Evolutionary conservation across 2,113 vertebrate genomes (phyloP), one percentile per base, ranked within the genome.

Genomic region (Tapirus terrestris): DNA sequence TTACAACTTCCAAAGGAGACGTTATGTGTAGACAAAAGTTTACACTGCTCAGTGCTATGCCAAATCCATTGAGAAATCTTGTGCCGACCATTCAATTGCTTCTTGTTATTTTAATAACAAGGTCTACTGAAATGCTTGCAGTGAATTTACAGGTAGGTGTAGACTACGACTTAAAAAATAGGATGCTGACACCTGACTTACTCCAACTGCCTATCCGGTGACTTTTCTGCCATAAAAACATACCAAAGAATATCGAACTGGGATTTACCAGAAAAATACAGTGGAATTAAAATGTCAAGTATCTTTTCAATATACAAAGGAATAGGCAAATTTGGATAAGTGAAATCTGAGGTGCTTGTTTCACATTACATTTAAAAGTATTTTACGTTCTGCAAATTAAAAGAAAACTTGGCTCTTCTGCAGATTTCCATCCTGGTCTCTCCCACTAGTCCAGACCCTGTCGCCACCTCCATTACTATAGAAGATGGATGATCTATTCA

Each of bases 151-250:
- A 9, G 17, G 2, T 39, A 80, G 79, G 20, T 36, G 3, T 31
- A 23, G 2, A 6, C 23, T 53, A 33, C 53, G 43, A 39, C 39
- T 39, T 33, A 65, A n/a, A 67, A 67, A 51, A 51, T 33, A 48
- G 3, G 2, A 25, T 29, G 8, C 80, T 31, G 56, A 61, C 5
- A 17, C 20, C 48, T 56, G 76, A 36, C 33, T 36, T 7, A 2
- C 31, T 67, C 31, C 20, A 31, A 48, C 0, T 8, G 6, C 21
- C 8, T n/a, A 10, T 18, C 8, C 3, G 14, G 21, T n/a, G 61
- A 51, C 31, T 48, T 67, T 67, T 67, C 43, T 51, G 48, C 82
- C 43, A 25, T 67, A 48, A 51, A 67, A 67, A n/a, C 31, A 10
- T 25, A 25, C 20, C 63, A 51, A 53, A 67, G 63, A 27, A 33